Conservation (phyloP, 1,140 invertebrate genomes). For the Bombus ignitus region DNA sequence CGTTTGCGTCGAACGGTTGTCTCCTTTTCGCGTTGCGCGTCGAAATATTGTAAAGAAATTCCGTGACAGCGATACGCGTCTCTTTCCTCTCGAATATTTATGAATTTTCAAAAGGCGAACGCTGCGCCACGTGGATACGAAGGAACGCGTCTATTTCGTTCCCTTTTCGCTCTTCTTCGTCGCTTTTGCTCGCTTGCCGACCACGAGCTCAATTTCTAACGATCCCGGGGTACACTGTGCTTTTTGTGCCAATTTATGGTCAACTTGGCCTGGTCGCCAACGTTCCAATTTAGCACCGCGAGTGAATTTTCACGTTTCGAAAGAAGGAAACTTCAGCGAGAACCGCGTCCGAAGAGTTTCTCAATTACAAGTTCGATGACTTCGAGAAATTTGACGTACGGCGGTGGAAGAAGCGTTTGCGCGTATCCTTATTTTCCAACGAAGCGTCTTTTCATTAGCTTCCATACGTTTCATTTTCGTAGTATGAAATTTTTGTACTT, state of each 20-base stretch:
- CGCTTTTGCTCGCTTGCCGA: too few relatives aligned
- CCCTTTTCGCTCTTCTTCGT: background rate
- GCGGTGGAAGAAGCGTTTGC: too few relatives aligned
- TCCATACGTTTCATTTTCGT: too few relatives aligned
- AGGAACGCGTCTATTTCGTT: background rate
- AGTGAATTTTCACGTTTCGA: too few relatives aligned
- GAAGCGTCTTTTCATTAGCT: too few relatives aligned
- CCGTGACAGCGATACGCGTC: background rate
- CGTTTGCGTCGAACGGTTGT: conserved; percentile 35
- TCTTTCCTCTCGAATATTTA: conserved; percentile 14
- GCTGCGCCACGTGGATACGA: background rate
- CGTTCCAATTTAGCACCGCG: background rate
- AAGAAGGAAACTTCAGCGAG: too few relatives aligned
- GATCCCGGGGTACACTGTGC: background rate
- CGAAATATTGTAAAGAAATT: conserved; percentile 36
- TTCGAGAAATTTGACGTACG: too few relatives aligned
- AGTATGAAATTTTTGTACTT: too few relatives aligned
- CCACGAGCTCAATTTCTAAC: conserved; percentile 15
- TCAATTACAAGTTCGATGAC: too few relatives aligned
- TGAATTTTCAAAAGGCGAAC: conserved; percentile 18
- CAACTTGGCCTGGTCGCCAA: background rate
- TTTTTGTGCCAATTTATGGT: background rate
- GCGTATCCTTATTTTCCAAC: too few relatives aligned
- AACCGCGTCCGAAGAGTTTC: too few relatives aligned
- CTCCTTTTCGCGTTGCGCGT: background rate